Percentiles rank a stretch among this genome's conserved stretches.
phyloP scores from a whole-genome alignment of 2,797 vertebrate species.

The Sebastiscus albofasciatus region DNA sequence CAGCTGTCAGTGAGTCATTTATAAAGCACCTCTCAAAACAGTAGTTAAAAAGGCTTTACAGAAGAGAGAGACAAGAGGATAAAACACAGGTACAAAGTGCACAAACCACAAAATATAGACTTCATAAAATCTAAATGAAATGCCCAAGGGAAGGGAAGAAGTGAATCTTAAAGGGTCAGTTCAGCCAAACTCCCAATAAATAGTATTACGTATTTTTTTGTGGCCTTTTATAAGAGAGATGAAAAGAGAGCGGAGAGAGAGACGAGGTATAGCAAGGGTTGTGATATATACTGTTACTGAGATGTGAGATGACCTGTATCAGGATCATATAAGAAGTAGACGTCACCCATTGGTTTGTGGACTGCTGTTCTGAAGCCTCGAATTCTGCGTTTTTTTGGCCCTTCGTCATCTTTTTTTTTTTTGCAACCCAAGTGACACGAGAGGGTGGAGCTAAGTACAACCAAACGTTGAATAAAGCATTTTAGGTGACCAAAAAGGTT shows the following conservation, averaged over 20 bases:
- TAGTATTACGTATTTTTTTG: not conserved
- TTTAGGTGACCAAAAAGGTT: too few relatives aligned
- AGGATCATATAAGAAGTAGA: too few relatives aligned
- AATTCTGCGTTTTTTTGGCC: too few relatives aligned
- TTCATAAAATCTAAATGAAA: not conserved
- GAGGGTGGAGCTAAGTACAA: too few relatives aligned
- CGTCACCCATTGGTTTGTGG: too few relatives aligned
- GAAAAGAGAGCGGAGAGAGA: not conserved
- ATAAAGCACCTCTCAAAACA: slow-evolving; percentile 17
- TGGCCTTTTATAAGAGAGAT: not conserved
- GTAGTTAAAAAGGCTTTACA: slow-evolving; percentile 9
- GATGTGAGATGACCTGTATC: too few relatives aligned
- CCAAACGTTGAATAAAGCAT: too few relatives aligned
- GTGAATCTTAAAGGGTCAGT: not conserved
- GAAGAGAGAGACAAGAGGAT: not conserved
- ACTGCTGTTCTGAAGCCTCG: too few relatives aligned
- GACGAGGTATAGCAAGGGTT: not conserved
- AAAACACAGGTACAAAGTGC: not conserved
- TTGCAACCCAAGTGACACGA: too few relatives aligned
- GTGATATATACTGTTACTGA: too few relatives aligned
- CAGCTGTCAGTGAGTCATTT: slow-evolving; percentile 48
- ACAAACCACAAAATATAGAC: not conserved
- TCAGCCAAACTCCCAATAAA: not conserved
- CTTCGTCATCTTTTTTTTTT: too few relatives aligned
- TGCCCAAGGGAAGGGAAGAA: not conserved